Evolutionary conservation across 1,140 invertebrate species (phyloP), one percentile per base, ranked within the genome.

Genomic region (Drosophila oshimai): DNA sequence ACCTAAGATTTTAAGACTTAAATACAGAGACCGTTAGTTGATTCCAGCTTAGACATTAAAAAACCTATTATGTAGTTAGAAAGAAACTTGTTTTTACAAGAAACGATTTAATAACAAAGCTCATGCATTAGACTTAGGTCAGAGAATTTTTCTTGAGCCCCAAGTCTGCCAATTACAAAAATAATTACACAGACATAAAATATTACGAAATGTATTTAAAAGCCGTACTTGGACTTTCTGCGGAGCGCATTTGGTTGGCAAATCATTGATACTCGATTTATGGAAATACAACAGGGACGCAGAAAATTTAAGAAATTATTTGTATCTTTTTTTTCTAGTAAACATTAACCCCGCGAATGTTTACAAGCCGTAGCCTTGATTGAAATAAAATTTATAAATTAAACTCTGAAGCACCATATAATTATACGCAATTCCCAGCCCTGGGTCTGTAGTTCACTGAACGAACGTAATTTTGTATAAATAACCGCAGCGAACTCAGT

Each of bases 401-500:
- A 9, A 13, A 46, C 6, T 4, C n/a, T 3, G 2, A 17, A 7
- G 22, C 12, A 15, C 22, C 6, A 12, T 26, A n/a, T 15, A 22
- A 42, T 26, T 50, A 55, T 31, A 31, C 12, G 5, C 2, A n/a
- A 22, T n/a, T 31, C 15, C 29, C 20, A 51, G 13, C 53, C 53
- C 53, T 57, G 29, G 45, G 15, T 10, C 15, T 13, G 18, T 9
- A 54, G 53, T 58, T 58, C 47, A 58, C 9, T 24, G 31, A 20
- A 26, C 47, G 31, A 36, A 6, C 17, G 13, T 4, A 18, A 54
- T 54, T 54, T 18, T 13, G 47, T 58, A 58, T 58, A 58, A 58
- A 54, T 36, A 58, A 6, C 47, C 13, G 20, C 5, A 36, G 15
- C 15, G 6, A 12, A 17, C 4, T 13, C 1, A 18, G 15, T 6